Conservation (phyloP, 2,113 vertebrate genomes). For the Probosciger aterrimus region DNA sequence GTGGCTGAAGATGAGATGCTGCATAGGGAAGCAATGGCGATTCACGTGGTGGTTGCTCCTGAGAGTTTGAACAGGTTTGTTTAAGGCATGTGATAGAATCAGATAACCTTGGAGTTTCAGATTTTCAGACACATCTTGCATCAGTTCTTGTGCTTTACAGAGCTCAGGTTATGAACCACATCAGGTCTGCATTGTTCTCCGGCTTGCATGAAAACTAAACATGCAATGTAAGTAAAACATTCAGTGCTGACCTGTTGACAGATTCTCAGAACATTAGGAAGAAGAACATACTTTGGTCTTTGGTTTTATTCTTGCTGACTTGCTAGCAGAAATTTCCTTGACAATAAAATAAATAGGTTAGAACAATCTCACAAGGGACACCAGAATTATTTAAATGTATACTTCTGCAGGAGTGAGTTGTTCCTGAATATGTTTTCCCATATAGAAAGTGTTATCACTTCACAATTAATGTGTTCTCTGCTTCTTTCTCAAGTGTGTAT, state of each 20-base stretch:
- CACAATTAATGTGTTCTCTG: not conserved
- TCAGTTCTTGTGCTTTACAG: not conserved
- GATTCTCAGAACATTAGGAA: not conserved
- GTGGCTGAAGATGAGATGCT: not conserved
- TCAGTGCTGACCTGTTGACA: not conserved
- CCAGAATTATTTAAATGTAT: not conserved
- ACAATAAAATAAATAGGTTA: not conserved
- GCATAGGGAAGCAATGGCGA: not conserved
- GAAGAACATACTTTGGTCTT: not conserved
- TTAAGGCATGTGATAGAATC: not conserved
- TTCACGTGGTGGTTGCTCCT: not conserved
- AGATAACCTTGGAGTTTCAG: not conserved
- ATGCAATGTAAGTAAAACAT: not conserved
- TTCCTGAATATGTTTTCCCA: not conserved
- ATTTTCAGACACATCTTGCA: not conserved
- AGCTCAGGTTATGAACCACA: not conserved
- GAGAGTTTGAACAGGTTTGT: not conserved
- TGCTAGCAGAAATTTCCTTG: not conserved
- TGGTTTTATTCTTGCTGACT: not conserved
- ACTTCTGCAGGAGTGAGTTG: not conserved
- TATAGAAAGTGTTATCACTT: not conserved
- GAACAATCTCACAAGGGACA: not conserved
- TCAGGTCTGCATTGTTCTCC: not conserved
- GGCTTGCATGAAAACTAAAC: not conserved
- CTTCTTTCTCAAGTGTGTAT: not conserved